Base-by-base conservation (phyloP, 1,140 invertebrate species). In the Danaus melanippus region DNA sequence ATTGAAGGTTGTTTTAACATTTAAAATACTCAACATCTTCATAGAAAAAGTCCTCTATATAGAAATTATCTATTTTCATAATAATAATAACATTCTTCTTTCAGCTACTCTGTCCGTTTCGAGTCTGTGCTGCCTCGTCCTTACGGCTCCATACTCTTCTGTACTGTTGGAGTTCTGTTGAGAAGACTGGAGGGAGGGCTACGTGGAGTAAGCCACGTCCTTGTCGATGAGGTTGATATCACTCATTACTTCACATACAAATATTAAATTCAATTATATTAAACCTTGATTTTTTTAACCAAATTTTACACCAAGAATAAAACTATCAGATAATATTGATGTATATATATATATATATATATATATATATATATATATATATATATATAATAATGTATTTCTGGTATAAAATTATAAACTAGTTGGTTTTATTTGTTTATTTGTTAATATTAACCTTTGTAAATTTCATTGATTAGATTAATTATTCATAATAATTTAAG, bases 141-240 rank as follows among this genome's bases (percentile, higher is more conserved):
- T 0, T 98, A 98, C 76, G 97, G 95, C 0, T 92, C 93, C 0
- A 93, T 99, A 10, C 85, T 99, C 74, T 99, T 99, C 78, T 99
- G 98, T 74, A 99, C 98, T 2, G 93, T 97, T 11, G 95, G 95
- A 32, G 97, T 99, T 0, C 79, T 99, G 10, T 79, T 99, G 17
- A 90, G 97, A 62, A 98, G 98, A 79, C 86, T 99, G 5, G 95
- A 97, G 84, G 91, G 90, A 8, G 95, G 96, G 2, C 79, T 97
- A 2, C 84, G 95, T 53, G 96, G 96, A 0, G 93, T 97, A 9
- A 96, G 94, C 7, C 96, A 97, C 70, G 94, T 97, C 0, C 94
- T 97, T 46, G 93, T 98, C 21, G 98, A 99, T 87, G 98, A 99
- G 89, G 83, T 84, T 59, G 62, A 52, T 56, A 40, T 42, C 12